Conservation (phyloP, 1,140 invertebrate species). For the Formica exsecta region DNA sequence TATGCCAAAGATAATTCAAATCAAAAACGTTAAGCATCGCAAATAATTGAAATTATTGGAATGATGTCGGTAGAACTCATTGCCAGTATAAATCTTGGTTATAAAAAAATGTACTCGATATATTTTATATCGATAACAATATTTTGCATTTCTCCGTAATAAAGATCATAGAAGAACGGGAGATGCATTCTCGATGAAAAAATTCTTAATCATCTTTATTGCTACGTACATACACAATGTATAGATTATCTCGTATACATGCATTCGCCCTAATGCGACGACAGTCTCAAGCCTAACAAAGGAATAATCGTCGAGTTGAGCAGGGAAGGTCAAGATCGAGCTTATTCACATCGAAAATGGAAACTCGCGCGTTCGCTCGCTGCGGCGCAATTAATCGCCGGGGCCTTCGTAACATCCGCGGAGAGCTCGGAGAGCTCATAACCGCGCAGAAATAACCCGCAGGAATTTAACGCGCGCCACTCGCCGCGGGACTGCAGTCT, state of each 20-base stretch:
- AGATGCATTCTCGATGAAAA: background rate
- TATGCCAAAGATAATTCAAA: too few relatives aligned
- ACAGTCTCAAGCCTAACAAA: constrained; percentile 52
- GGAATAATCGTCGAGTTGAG: constrained; percentile 32
- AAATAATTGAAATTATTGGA: too few relatives aligned
- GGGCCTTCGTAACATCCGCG: constrained; percentile 59
- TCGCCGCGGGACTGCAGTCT: background rate
- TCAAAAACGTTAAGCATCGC: too few relatives aligned
- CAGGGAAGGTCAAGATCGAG: constrained; percentile 73
- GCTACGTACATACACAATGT: background rate
- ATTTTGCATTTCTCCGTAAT: background rate
- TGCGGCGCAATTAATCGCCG: constrained; percentile 69
- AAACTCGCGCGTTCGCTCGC: constrained; percentile 27
- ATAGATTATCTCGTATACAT: background rate
- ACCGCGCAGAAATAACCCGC: constrained; percentile 65
- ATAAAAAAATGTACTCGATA: background rate
- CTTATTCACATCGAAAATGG: constrained; percentile 68
- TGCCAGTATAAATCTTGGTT: background rate
- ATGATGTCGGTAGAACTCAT: too few relatives aligned
- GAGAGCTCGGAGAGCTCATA: constrained; percentile 45
- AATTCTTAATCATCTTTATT: background rate
- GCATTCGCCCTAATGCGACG: background rate
- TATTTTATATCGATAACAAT: background rate
- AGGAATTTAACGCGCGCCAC: constrained; percentile 69
- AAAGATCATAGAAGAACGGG: background rate